Evolutionary conservation across 2,113 vertebrate species (phyloP).

Genomic region (Labeo rohita): DNA sequence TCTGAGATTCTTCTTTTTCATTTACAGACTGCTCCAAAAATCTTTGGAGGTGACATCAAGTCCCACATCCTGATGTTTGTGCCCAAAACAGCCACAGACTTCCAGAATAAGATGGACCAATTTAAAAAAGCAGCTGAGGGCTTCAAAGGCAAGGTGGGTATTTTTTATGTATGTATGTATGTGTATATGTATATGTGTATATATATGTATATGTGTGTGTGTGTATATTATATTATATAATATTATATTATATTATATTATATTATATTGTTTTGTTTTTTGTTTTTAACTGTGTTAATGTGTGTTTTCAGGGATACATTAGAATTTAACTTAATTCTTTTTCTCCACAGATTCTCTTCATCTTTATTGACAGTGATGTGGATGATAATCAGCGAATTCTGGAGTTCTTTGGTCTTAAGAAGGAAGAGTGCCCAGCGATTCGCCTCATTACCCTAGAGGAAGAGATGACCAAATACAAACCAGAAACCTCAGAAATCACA

Average conservation of each 20-base stretch:
- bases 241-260: not conserved
- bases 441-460: conserved; percentile 97
- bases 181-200: too few relatives aligned
- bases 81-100: conserved; percentile 86
- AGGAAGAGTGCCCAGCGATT: conserved; percentile 94
- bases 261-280: not conserved
- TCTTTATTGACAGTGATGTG: conserved; percentile 96
- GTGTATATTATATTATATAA: too few relatives aligned
- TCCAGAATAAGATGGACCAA: conserved; percentile 86
- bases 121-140: conserved; percentile 88
- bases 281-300: not conserved
- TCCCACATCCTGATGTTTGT: conserved; percentile 96
- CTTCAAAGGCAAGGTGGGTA: conserved; percentile 90
- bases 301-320: not conserved
- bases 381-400: conserved; percentile 96
- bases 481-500: conserved; percentile 82
- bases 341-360: conserved; percentile 90
- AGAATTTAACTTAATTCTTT: accelerated
- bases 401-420: conserved; percentile 98
- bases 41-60: conserved; percentile 99
- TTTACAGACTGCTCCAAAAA: conserved; percentile 93
- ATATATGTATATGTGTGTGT: too few relatives aligned
- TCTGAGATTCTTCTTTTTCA: not conserved
- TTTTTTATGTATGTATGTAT: too few relatives aligned
- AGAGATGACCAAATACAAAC: conserved; percentile 99